Percentiles rank a stretch among this genome's conserved stretches.
These are phyloP conservation scores for Imbricaverruca yamaguchii DNA, from an alignment of 2,888 invertebrate species.

Conservation along the genomic window DNA sequence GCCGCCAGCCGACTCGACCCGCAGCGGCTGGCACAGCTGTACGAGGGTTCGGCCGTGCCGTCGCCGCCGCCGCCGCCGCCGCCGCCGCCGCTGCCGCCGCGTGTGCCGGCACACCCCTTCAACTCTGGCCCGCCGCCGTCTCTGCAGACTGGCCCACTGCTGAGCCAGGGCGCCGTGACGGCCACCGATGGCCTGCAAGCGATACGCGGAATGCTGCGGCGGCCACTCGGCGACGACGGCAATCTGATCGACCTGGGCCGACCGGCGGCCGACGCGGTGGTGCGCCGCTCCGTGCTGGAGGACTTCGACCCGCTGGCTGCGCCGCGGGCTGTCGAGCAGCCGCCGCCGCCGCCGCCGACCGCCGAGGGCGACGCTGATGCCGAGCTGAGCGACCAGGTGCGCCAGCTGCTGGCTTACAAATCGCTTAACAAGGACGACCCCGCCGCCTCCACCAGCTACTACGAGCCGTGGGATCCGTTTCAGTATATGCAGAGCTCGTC, in stretches of 20 bases:
- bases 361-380: neutral
- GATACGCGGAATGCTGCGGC: neutral
- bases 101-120: constrained; percentile 14
- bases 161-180: neutral
- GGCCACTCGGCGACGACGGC: neutral
- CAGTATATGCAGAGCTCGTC: constrained; percentile 58
- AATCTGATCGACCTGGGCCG: constrained; percentile 17
- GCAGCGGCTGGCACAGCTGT: neutral
- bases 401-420: constrained; percentile 31
- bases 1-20: neutral
- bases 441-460: constrained; percentile 48
- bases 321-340: constrained; percentile 45
- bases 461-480: constrained; percentile 69
- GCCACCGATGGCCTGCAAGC: neutral
- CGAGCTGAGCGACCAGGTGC: constrained; percentile 30
- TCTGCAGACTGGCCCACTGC: constrained; percentile 9
- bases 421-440: neutral
- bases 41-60: neutral
- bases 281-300: constrained; percentile 64
- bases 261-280: constrained; percentile 43
- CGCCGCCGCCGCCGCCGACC: neutral
- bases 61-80: neutral
- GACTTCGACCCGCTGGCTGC: constrained; percentile 74
- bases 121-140: neutral
- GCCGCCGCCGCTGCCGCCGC: constrained; percentile 23